A percentile compares a stretch with the other conserved stretches of the same genome.
Evolutionary conservation across 2,888 invertebrate genomes (phyloP).

Genomic region (Imbricaverruca yamaguchii): DNA sequence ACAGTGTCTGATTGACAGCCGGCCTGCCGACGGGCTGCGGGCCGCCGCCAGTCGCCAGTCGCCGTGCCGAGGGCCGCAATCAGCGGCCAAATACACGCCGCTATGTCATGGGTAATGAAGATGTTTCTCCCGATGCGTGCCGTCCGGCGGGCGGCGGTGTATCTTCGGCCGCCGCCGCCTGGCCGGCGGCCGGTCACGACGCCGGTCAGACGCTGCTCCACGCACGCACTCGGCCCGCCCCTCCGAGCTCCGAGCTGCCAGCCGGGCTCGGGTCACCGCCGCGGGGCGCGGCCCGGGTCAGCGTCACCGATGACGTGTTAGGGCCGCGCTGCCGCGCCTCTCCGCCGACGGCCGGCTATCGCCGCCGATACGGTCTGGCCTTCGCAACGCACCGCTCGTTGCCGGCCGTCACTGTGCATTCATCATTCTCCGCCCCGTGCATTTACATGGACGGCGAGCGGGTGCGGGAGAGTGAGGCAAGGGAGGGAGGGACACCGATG

Average conservation of each 20-base stretch:
- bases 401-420: not conserved
- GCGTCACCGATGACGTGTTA: not conserved
- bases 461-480: no score
- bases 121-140: not conserved
- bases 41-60: not conserved
- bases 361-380: conserved; percentile 1
- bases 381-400: not conserved
- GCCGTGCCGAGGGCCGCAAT: not conserved
- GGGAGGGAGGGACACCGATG: no score
- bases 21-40: not conserved
- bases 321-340: no score
- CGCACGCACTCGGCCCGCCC: not conserved
- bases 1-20: not conserved
- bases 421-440: not conserved
- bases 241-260: not conserved
- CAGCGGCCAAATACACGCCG: not conserved
- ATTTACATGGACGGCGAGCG: not conserved
- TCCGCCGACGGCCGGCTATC: not conserved
- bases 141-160: not conserved
- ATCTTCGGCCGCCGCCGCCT: not conserved
- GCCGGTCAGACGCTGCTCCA: not conserved
- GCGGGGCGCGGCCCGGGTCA: not conserved
- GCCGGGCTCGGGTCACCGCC: not conserved
- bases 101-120: conserved; percentile 8
- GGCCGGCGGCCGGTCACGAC: not conserved